phyloP scores from a whole-genome alignment of 2,888 invertebrate species.

The Agrochola lychnidis region DNA sequence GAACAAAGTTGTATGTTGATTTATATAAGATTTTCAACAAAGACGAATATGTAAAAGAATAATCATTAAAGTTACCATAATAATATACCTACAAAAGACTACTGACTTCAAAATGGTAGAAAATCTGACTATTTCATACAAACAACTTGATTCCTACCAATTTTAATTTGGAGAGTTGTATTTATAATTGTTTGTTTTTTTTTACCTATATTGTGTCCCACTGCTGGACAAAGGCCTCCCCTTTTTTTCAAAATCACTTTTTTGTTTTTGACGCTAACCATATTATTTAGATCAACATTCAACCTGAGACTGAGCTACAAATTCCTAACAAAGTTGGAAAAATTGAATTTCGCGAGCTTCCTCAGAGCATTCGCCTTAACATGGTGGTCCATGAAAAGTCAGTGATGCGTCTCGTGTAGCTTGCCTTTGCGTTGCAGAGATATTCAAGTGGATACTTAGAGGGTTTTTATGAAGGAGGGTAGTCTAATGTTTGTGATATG shows the following conservation, averaged over 20 bases:
- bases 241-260: no score
- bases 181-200: no score
- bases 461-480: conserved; percentile 66
- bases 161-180: neutral
- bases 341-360: neutral
- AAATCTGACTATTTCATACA: neutral
- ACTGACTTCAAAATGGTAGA: neutral
- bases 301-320: neutral
- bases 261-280: neutral
- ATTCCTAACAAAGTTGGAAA: neutral
- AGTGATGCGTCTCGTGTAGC: conserved; percentile 81
- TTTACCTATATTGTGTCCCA: no score
- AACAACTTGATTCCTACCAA: neutral
- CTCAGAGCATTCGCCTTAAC: conserved; percentile 48
- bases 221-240: no score
- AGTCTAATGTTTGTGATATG: conserved; percentile 66
- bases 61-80: neutral
- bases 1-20: neutral
- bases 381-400: conserved; percentile 82
- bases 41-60: neutral
- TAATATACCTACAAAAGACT: neutral
- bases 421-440: conserved; percentile 74
- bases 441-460: conserved; percentile 76
- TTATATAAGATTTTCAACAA: neutral
- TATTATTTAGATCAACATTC: neutral